phyloP scores from a whole-genome alignment of 2,797 vertebrate species.

The Microcaecilia unicolor region DNA sequence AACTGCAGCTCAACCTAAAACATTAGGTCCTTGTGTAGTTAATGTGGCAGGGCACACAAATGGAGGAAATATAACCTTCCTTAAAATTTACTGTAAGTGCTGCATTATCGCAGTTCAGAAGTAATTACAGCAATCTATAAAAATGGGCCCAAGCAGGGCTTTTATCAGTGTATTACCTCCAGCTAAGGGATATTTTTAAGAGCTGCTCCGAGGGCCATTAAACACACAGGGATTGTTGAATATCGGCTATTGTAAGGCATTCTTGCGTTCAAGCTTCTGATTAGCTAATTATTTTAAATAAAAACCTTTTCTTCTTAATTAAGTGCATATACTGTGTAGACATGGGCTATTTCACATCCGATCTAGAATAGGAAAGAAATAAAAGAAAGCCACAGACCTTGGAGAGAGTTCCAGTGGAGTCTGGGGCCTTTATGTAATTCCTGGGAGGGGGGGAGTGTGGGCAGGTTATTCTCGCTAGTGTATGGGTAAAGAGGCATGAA shows the following conservation, averaged over 20 bases:
- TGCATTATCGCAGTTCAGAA: slow-evolving; percentile 9
- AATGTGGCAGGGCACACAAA: too few relatives aligned
- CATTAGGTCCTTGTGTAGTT: too few relatives aligned
- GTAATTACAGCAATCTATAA: slow-evolving; percentile 12
- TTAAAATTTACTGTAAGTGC: too few relatives aligned
- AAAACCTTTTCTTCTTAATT: slow-evolving; percentile 13
- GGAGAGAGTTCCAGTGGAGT: too few relatives aligned
- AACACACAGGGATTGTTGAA: slow-evolving; percentile 14
- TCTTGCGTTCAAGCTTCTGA: slow-evolving; percentile 5
- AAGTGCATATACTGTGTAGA: neutral
- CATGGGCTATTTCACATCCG: neutral
- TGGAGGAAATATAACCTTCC: too few relatives aligned
- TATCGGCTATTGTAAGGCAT: slow-evolving; percentile 5
- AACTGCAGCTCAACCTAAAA: too few relatives aligned
- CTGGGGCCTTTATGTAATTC: too few relatives aligned
- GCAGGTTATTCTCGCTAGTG: too few relatives aligned
- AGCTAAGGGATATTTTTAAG: slow-evolving; percentile 8
- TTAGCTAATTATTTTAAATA: slow-evolving; percentile 13
- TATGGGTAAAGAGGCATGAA: too few relatives aligned
- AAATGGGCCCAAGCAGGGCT: slow-evolving; percentile 4
- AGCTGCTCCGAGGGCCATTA: slow-evolving; percentile 8
- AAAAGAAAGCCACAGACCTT: too few relatives aligned
- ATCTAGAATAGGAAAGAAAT: too few relatives aligned
- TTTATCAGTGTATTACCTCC: slow-evolving; percentile 4
- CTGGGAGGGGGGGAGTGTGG: too few relatives aligned